Evolutionary conservation across 1,140 invertebrate genomes (phyloP).

Genomic region (Archivesica marissinica): DNA sequence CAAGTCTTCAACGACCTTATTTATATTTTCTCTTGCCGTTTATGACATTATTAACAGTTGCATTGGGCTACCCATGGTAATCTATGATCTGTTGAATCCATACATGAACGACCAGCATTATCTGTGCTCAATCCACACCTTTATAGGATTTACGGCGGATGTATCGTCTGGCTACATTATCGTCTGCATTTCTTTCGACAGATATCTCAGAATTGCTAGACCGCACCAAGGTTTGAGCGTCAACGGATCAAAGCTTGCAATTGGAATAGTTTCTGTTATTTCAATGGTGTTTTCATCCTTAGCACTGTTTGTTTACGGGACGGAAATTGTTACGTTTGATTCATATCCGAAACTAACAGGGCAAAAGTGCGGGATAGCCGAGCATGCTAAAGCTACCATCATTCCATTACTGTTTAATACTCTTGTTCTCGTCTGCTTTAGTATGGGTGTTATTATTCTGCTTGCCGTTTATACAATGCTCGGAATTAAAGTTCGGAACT

Average conservation of each 20-base stretch:
- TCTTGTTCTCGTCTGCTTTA: slow-evolving; percentile 48
- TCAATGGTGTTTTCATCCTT: slow-evolving; percentile 18
- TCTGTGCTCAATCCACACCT: slow-evolving; percentile 33
- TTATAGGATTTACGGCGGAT: slow-evolving; percentile 32
- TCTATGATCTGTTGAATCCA: slow-evolving; percentile 30
- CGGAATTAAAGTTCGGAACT: slow-evolving; percentile 43
- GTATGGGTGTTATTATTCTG: slow-evolving; percentile 37
- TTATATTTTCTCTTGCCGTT: slow-evolving; percentile 45
- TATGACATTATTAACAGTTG: slow-evolving; percentile 41
- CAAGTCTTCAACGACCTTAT: slow-evolving; percentile 53
- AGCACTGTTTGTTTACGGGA: slow-evolving; percentile 27
- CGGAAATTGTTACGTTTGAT: slow-evolving; percentile 15
- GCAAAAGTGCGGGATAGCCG: slow-evolving; percentile 11
- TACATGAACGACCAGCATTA: slow-evolving; percentile 34
- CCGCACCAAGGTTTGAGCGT: slow-evolving; percentile 56
- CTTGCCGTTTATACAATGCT: slow-evolving; percentile 31
- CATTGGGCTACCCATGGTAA: slow-evolving; percentile 18
- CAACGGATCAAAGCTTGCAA: slow-evolving; percentile 22
- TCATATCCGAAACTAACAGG: background rate
- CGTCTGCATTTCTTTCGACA: slow-evolving; percentile 57
- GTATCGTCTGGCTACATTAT: slow-evolving; percentile 51
- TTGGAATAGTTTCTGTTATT: background rate
- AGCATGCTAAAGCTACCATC: slow-evolving; percentile 8
- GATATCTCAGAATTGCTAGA: slow-evolving; percentile 45
- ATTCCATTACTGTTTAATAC: slow-evolving; percentile 43